Evolutionary conservation across 2,797 vertebrate genomes (phyloP).

Genomic region (Notoglanidium macrostoma): DNA sequence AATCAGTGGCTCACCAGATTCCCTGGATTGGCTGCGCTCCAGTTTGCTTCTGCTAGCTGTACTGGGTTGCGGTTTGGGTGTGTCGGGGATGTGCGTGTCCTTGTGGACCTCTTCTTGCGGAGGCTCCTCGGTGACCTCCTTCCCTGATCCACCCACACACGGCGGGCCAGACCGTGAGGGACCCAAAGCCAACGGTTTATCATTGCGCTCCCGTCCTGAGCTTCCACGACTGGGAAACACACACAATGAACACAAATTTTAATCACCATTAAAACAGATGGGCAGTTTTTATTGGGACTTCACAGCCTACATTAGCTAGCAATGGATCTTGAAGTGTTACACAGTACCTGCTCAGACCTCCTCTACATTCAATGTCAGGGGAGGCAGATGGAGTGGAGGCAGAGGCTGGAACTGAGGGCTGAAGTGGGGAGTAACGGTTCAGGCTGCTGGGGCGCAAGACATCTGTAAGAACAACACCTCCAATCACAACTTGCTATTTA

Average conservation of each 20-base stretch:
- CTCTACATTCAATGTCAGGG: constrained; percentile 83
- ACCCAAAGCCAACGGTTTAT: constrained; percentile 78
- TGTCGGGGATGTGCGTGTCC: constrained; percentile 71
- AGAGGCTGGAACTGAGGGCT: constrained; percentile 74
- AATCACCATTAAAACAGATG: neutral
- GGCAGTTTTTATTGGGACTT: neutral
- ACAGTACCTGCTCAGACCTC: constrained; percentile 85
- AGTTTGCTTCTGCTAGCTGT: constrained; percentile 79
- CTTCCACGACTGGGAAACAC: constrained; percentile 73
- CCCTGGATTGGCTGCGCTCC: constrained; percentile 78
- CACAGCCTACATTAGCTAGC: neutral
- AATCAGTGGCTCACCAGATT: constrained; percentile 76
- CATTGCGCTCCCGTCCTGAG: constrained; percentile 85
- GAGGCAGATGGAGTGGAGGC: constrained; percentile 70
- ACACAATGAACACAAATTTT: neutral
- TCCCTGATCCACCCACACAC: constrained; percentile 79
- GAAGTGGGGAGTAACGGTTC: constrained; percentile 94
- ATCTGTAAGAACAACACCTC: constrained; percentile 72
- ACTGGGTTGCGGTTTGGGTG: constrained; percentile 71
- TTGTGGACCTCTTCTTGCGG: constrained; percentile 80
- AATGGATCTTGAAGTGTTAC: neutral
- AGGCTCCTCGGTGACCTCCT: constrained; percentile 84
- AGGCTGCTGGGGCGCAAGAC: constrained; percentile 86
- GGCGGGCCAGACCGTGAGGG: constrained; percentile 77
- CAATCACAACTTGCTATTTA: neutral